Evolutionary conservation across 2,797 vertebrate species (phyloP), one percentile per base, ranked within the genome.

Genomic region (Mallotus villosus): DNA sequence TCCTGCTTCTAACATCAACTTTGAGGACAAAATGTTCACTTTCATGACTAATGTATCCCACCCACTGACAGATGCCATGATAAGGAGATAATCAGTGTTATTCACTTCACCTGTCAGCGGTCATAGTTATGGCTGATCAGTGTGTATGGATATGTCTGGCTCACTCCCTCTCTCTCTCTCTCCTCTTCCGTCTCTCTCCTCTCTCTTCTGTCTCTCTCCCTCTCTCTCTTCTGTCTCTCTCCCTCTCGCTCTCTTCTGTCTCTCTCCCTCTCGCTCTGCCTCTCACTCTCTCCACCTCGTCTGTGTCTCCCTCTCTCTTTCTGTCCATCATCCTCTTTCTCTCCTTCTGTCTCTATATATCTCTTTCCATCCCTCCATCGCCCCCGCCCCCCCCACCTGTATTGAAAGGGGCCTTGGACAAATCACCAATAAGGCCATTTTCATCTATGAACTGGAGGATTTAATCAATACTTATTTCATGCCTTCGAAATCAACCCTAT

Each of bases 371-470:
- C 61, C 49, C 68, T 74, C 75, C 68, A 55, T 76, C 29, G 58
- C 77, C 65, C 87, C 85, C 89, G 90, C 89, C 90, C 85, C 51
- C 12, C 78, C 85, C 72, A 75, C 78, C 87, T 90, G 74, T 95
- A 93, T 91, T 93, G 92, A 97, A 97, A 96, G 95, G 41, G 92
- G 94, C 94, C 92, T 87, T 95, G 95, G 95, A 97, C 95, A 96
- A 95, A 98, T 94, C 88, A 92, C 93, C 92, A 93, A 96, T 94
- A 94, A 93, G 92, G 91, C 93, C 94, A 92, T 93, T 94, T 93
- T 93, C 91, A 93, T 93, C 91, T 92, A 88, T 90, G 91, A 93
- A 93, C 90, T 86, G 90, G 91, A 86, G 89, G 89, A 86, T 91
- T 90, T 91, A 93, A 94, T 94, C 92, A 89, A 94, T 94, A 94